Evolutionary conservation across 2,797 vertebrate genomes (phyloP).

Genomic region (Spinus olivaceus): DNA sequence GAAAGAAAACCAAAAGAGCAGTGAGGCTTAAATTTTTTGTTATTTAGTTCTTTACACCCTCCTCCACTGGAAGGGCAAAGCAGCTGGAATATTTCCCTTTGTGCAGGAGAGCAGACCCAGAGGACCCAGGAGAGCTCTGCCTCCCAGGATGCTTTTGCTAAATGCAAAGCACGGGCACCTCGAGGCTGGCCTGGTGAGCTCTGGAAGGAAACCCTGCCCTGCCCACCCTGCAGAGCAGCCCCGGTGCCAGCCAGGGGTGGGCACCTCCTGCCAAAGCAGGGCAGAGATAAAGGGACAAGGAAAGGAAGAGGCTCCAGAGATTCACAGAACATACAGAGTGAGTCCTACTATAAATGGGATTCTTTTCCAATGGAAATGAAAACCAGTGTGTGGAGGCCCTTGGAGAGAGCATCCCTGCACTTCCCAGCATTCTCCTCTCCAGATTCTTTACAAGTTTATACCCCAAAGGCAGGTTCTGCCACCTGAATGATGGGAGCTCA

Average conservation of each 20-base stretch:
- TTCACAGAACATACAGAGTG: accelerated
- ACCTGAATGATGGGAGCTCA: accelerated
- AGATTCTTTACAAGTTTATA: accelerated
- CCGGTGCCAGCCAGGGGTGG: neutral
- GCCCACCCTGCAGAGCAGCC: neutral
- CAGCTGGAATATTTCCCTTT: neutral
- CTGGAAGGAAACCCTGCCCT: neutral
- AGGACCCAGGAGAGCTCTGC: neutral
- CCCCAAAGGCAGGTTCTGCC: accelerated
- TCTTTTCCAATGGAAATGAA: neutral
- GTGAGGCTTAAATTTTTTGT: neutral
- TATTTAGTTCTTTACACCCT: neutral
- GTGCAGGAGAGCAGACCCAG: neutral
- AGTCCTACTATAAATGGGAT: accelerated
- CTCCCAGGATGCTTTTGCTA: neutral
- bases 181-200: neutral
- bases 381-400: accelerated
- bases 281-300: neutral
- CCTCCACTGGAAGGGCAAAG: neutral
- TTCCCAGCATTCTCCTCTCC: neutral
- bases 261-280: neutral
- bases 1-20: neutral
- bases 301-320: accelerated
- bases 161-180: accelerated
- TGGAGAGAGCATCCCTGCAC: neutral